Base-by-base conservation (phyloP, 2,888 invertebrate genomes). In the Microctonus aethiopoides region DNA sequence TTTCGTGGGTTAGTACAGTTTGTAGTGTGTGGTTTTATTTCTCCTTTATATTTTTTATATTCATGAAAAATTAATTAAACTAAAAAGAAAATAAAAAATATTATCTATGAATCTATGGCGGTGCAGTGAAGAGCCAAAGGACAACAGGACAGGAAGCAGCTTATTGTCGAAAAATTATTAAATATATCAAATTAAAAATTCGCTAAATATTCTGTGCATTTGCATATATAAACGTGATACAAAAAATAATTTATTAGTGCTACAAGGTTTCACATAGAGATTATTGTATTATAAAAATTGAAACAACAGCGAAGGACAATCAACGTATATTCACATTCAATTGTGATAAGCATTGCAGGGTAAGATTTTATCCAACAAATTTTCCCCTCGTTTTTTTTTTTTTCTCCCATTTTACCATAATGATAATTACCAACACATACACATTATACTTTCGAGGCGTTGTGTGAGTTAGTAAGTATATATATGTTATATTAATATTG, bases 71-170 rank as follows among this genome's bases (percentile, higher is more conserved):
- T 16, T 36, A 41, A 52, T 61, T n/a, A n/a, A n/a, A n/a, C n/a
- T n/a, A 36, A 10, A n/a, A 66, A 54, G 10, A 36, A 34, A 32
- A 16, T 13, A 29, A 16, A 52, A 34, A 51, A 29, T 16, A 61
- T 57, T 57, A 51, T 76, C 73, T 72, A 77, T 77, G 76, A 76
- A 77, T 73, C 75, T 74, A 77, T 76, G 77, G 77, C 76, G 78
- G 77, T 77, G 79, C 77, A 76, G 77, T 77, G 78, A 77, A 76
- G 76, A 77, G 72, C 71, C 74, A 75, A 68, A 75, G 72, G 75
- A 71, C 75, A 76, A 71, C 75, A 76, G 67, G 72, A 74, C 78
- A 76, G 76, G 75, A 80, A 81, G 74, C 79, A 72, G 73, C 73
- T 76, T 75, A 79, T 79, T 75, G 73, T 70, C 71, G 74, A 72